Evolutionary conservation across 2,113 vertebrate species (phyloP).

Genomic region (Stegastes partitus): DNA sequence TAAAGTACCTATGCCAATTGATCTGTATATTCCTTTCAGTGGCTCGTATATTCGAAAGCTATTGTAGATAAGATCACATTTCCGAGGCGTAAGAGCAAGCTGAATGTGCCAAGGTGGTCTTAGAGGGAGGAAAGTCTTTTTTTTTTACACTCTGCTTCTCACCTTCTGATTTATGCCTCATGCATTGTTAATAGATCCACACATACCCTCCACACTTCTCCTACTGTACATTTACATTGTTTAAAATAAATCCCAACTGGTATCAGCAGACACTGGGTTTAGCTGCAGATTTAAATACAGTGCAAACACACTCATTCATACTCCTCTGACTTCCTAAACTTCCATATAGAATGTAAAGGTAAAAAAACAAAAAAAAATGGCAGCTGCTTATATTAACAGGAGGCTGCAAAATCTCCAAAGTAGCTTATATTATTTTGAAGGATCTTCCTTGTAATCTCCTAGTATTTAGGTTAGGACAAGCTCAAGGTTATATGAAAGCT

Average conservation of each 20-base stretch:
- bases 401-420: conserved; percentile 14
- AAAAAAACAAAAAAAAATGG: too few relatives aligned
- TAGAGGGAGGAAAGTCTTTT: conserved; percentile 20
- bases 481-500: conserved; percentile 20
- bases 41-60: conserved; percentile 51
- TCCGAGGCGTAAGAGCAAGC: conserved; percentile 33
- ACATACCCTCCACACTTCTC: not conserved
- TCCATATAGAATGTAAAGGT: not conserved
- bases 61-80: conserved; percentile 61
- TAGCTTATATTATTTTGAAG: conserved; percentile 26
- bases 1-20: conserved; percentile 42
- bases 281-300: conserved; percentile 30
- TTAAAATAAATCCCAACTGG: conserved; percentile 40
- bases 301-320: conserved; percentile 37
- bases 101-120: conserved; percentile 34
- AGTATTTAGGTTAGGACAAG: not conserved
- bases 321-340: conserved; percentile 9
- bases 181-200: conserved; percentile 59
- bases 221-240: conserved; percentile 30
- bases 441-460: not conserved
- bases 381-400: conserved; percentile 37
- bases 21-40: conserved; percentile 55
- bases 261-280: not conserved
- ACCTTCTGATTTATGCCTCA: conserved; percentile 67
- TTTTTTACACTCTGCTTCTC: conserved; percentile 49